Conservation (phyloP, 2,113 vertebrate genomes). For the Perca flavescens region DNA sequence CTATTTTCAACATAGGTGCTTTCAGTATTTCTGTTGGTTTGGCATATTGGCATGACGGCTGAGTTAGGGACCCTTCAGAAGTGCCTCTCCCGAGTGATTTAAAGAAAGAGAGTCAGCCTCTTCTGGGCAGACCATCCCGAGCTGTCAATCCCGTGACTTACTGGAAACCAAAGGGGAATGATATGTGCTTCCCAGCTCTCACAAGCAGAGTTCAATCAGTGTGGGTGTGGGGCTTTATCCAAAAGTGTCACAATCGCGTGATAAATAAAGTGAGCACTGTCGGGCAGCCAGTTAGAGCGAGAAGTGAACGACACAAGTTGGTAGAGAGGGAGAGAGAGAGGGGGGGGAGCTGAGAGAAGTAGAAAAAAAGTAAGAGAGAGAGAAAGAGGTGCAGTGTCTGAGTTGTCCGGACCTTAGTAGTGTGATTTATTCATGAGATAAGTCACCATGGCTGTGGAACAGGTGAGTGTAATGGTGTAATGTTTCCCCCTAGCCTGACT, state of each 20-base stretch:
- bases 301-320: conserved; percentile 52
- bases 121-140: conserved; percentile 65
- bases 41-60: conserved; percentile 32
- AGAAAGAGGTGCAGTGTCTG: conserved; percentile 58
- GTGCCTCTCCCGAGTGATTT: conserved; percentile 65
- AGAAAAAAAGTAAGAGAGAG: conserved; percentile 12
- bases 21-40: conserved; percentile 42
- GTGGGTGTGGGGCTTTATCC: conserved; percentile 69
- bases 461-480: conserved; percentile 79
- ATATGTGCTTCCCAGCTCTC: conserved; percentile 71
- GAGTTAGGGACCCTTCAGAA: conserved; percentile 63
- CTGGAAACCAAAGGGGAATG: conserved; percentile 76
- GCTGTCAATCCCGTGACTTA: conserved; percentile 76
- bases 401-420: conserved; percentile 63
- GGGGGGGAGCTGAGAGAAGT: neutral
- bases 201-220: conserved; percentile 74
- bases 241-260: conserved; percentile 73
- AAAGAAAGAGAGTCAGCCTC: conserved; percentile 58
- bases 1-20: conserved; percentile 21
- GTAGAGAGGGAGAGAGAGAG: neutral
- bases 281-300: conserved; percentile 38
- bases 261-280: conserved; percentile 71
- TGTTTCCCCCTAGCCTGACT: conserved; percentile 73
- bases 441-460: conserved; percentile 75
- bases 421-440: conserved; percentile 82